A percentile compares a stretch with the other conserved stretches of the same genome.
phyloP scores from a whole-genome alignment of 2,113 vertebrate genomes.

The Aegotheles bennettii region DNA sequence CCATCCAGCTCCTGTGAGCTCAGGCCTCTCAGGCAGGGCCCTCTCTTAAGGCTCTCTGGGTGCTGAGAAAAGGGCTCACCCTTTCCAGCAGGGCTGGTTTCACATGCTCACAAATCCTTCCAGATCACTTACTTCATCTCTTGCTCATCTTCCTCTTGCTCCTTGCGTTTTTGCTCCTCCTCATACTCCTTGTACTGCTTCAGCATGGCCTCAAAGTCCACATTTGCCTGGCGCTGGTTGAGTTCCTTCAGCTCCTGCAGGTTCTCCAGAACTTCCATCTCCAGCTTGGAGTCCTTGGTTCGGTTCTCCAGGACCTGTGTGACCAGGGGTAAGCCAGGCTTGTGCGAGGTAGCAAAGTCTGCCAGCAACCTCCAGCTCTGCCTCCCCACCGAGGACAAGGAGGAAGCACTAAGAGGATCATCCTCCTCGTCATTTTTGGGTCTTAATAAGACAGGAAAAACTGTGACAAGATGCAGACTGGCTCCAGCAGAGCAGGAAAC shows the following conservation, averaged over 20 bases:
- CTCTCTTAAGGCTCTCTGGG: not conserved
- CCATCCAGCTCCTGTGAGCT: not conserved
- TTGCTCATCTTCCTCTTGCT: conserved; percentile 86
- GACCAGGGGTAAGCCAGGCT: not conserved
- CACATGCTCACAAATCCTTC: accelerated
- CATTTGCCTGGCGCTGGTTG: conserved; percentile 93
- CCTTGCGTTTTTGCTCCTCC: conserved; percentile 73
- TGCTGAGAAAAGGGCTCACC: not conserved
- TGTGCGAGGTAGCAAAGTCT: not conserved
- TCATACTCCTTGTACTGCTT: conserved; percentile 80
- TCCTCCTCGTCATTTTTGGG: not conserved
- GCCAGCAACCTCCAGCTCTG: not conserved
- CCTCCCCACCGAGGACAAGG: accelerated
- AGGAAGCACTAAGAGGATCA: not conserved
- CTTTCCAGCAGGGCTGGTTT: not conserved
- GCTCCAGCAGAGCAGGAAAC: not conserved
- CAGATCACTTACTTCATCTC: conserved; percentile 81
- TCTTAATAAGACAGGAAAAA: not conserved
- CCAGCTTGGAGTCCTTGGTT: conserved; percentile 94
- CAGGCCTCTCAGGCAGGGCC: not conserved
- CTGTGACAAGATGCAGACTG: not conserved
- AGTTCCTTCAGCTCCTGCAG: conserved; percentile 96
- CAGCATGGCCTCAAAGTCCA: conserved; percentile 91
- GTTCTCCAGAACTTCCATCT: conserved; percentile 98
- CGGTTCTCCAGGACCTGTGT: conserved; percentile 91